These are phyloP conservation scores for Neolamprologus brichardi DNA, from an alignment of 2,113 vertebrate species.

Conservation along the genomic window DNA sequence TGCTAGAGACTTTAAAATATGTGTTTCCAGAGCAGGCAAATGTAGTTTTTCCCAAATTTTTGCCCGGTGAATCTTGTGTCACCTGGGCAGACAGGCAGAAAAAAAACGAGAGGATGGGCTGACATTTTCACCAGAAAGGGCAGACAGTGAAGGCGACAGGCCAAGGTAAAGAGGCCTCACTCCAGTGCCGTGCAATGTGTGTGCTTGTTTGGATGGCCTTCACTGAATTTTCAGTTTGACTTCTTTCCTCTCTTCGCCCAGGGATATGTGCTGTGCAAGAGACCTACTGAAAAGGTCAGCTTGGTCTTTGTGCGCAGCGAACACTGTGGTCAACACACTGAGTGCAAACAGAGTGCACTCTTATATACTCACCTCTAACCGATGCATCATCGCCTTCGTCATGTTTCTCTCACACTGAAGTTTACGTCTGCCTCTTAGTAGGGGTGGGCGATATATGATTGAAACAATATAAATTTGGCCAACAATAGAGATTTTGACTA, in stretches of 20 bases:
- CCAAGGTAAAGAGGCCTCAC: conserved; percentile 46
- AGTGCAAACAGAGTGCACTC: neutral
- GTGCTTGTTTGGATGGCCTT: conserved; percentile 21
- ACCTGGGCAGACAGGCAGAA: conserved; percentile 15
- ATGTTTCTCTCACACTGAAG: neutral
- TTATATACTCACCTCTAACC: neutral
- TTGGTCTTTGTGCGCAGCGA: conserved; percentile 1
- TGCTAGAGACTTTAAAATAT: neutral
- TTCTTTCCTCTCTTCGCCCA: conserved; percentile 17
- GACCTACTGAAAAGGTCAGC: conserved; percentile 52
- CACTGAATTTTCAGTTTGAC: conserved; percentile 32
- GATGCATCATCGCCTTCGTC: neutral
- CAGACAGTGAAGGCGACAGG: conserved; percentile 56
- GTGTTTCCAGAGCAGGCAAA: neutral
- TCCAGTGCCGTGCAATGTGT: neutral
- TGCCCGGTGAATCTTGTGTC: conserved; percentile 2
- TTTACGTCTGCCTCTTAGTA: neutral
- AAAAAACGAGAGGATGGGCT: conserved; percentile 6
- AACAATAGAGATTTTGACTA: neutral
- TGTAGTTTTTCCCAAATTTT: neutral
- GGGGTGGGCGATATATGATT: neutral
- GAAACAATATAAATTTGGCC: neutral
- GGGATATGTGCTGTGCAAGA: conserved; percentile 25
- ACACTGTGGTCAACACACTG: conserved; percentile 6
- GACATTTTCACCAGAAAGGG: conserved; percentile 70